Conservation (phyloP, 2,113 vertebrate species). For the Motacilla tschutschensis region DNA sequence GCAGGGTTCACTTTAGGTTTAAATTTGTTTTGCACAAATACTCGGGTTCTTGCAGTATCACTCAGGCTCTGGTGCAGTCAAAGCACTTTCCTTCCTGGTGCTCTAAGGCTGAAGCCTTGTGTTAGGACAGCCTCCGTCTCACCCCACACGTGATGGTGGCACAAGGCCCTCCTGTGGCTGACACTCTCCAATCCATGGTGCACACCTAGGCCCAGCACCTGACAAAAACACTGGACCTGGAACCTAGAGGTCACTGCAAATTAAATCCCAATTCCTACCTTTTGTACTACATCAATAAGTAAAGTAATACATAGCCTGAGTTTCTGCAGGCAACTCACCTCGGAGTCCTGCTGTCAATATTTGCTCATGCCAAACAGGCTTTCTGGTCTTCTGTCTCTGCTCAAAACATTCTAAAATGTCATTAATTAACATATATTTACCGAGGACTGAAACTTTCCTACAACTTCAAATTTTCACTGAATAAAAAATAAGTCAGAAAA, state of each 20-base stretch:
- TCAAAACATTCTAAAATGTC: neutral
- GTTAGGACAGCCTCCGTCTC: neutral
- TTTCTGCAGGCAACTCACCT: neutral
- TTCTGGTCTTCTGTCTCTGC: neutral
- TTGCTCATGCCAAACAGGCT: neutral
- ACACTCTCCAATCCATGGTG: neutral
- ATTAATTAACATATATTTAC: neutral
- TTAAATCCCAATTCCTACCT: neutral
- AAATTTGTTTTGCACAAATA: neutral
- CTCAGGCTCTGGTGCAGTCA: neutral
- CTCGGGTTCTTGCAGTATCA: neutral
- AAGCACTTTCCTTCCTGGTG: neutral
- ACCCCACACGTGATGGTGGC: neutral
- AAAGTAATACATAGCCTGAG: neutral
- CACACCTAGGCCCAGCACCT: neutral
- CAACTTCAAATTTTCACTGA: neutral
- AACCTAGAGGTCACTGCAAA: neutral
- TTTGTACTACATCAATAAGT: neutral
- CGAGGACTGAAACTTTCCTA: neutral
- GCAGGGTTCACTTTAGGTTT: neutral
- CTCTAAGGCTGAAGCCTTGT: neutral
- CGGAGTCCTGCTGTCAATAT: neutral
- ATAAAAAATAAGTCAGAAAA: neutral
- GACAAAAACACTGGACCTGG: neutral
- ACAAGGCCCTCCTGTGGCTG: neutral